phyloP scores from a whole-genome alignment of 2,888 invertebrate species.

The Protonemura montana region DNA sequence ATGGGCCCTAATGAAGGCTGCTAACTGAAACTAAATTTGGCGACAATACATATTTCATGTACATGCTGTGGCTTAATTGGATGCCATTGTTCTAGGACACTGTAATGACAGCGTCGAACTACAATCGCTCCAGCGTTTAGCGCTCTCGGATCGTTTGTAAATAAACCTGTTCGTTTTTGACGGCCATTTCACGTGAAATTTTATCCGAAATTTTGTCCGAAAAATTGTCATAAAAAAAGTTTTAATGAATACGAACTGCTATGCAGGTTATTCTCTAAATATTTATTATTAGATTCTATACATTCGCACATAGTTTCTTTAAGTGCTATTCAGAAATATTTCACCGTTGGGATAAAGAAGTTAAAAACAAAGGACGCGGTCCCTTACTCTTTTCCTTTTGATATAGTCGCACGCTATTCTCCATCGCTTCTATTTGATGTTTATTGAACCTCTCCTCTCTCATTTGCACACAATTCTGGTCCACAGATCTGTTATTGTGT shows the following conservation, averaged over 20 bases:
- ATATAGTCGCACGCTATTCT: not conserved
- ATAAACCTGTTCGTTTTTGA: not conserved
- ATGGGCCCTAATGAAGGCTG: conserved; percentile 14
- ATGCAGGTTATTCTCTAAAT: not conserved
- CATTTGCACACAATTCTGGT: conserved; percentile 7
- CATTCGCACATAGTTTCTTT: not conserved
- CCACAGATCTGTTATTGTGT: conserved; percentile 34
- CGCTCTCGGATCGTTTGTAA: not conserved
- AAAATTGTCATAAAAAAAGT: not conserved
- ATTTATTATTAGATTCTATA: not conserved
- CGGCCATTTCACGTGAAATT: not conserved
- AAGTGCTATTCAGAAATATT: conserved; percentile 23
- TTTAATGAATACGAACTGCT: not conserved
- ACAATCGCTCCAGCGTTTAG: not conserved
- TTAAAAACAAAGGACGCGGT: not conserved
- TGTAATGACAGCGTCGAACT: not conserved
- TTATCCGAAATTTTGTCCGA: not conserved
- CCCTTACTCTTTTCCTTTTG: not conserved
- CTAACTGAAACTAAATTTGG: conserved; percentile 14
- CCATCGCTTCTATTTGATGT: not conserved
- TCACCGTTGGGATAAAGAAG: not conserved
- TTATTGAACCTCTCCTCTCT: conserved; percentile 26
- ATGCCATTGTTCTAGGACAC: not conserved
- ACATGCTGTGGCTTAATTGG: not conserved
- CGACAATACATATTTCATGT: conserved; percentile 24